A percentile compares a stretch with the other conserved stretches of the same genome.
phyloP scores from a whole-genome alignment of 1,140 invertebrate genomes.

The Potamilus streckersoni region DNA sequence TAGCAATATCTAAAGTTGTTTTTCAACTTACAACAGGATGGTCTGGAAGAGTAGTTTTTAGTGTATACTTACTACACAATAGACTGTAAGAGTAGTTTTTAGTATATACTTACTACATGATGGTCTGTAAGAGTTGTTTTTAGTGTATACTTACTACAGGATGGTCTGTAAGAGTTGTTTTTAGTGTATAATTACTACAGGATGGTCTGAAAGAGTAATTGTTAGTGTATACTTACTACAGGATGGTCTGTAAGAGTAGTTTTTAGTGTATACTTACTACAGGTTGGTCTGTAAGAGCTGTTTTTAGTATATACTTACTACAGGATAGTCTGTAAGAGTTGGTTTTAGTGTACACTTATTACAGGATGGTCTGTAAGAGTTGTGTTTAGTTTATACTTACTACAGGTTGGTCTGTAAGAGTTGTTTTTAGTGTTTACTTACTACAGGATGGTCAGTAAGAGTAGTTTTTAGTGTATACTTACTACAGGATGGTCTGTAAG shows the following conservation, averaged over 20 bases:
- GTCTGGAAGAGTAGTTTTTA: constrained; percentile 34
- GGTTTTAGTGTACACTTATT: constrained; percentile 39
- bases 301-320: constrained; percentile 46
- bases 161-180: constrained; percentile 42
- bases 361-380: constrained; percentile 59
- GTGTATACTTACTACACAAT: constrained; percentile 49
- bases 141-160: constrained; percentile 57
- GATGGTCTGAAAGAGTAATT: constrained; percentile 48
- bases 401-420: constrained; percentile 58
- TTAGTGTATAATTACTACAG: constrained; percentile 53
- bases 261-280: constrained; percentile 49
- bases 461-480: constrained; percentile 20
- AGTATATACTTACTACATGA: constrained; percentile 57
- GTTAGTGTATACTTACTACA: constrained; percentile 48
- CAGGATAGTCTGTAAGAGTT: constrained; percentile 55
- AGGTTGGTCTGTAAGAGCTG: constrained; percentile 59
- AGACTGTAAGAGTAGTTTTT: not conserved
- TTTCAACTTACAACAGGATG: constrained; percentile 61
- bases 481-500: constrained; percentile 62
- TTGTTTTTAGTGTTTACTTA: constrained; percentile 34
- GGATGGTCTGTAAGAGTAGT: constrained; percentile 52
- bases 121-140: constrained; percentile 41
- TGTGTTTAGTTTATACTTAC: constrained; percentile 38
- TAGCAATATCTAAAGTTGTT: not conserved
- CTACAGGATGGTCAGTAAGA: constrained; percentile 60